Percentiles rank a stretch among this genome's conserved stretches.
phyloP scores from a whole-genome alignment of 1,140 invertebrate genomes.

The Ooceraea biroi region DNA sequence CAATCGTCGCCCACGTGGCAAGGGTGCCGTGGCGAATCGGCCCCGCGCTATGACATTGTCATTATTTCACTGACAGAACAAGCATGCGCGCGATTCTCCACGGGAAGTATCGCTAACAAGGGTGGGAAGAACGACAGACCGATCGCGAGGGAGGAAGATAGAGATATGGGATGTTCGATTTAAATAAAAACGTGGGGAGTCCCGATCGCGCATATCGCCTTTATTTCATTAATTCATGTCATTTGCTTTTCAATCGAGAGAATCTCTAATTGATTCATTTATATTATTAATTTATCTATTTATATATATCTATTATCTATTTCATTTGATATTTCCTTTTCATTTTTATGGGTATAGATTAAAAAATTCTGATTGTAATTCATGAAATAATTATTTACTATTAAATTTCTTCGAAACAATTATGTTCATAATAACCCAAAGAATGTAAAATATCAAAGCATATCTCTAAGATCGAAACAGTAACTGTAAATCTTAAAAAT shows the following conservation, averaged over 20 bases:
- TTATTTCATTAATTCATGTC: background rate
- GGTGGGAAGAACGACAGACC: slow-evolving; percentile 80
- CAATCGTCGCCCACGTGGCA: slow-evolving; percentile 85
- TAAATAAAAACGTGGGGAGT: slow-evolving; percentile 54
- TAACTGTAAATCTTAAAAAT: slow-evolving; percentile 30
- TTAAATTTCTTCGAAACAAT: background rate
- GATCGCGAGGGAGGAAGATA: slow-evolving; percentile 63
- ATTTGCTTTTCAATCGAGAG: background rate
- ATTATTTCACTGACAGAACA: slow-evolving; percentile 86
- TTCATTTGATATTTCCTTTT: background rate
- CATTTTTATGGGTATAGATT: background rate
- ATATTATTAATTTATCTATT: background rate
- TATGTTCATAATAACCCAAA: background rate
- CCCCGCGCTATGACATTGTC: slow-evolving; percentile 84
- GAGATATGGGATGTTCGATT: slow-evolving; percentile 63
- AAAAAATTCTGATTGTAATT: background rate
- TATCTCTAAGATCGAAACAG: background rate
- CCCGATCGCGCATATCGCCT: background rate
- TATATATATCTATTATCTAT: slow-evolving; percentile 4
- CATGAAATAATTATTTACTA: slow-evolving; percentile 28
- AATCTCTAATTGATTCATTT: background rate
- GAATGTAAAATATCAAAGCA: background rate
- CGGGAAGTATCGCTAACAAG: slow-evolving; percentile 84
- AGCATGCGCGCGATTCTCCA: slow-evolving; percentile 85
- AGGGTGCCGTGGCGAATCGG: slow-evolving; percentile 82